phyloP scores from a whole-genome alignment of 1,140 invertebrate genomes.

The Drosophila saltans region DNA sequence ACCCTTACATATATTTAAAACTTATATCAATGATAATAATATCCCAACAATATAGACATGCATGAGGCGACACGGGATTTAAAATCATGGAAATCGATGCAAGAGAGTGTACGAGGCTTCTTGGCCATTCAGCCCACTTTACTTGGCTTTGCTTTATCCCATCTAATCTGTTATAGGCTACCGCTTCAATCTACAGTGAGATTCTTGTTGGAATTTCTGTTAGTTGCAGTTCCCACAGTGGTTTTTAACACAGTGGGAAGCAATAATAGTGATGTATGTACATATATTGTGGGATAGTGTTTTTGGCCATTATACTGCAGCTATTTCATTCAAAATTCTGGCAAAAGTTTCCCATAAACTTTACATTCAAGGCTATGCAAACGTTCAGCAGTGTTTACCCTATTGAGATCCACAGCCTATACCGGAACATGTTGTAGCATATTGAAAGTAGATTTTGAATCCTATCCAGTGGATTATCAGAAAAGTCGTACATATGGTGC shows the following conservation, averaged over 20 bases:
- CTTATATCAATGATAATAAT: slow-evolving; percentile 13
- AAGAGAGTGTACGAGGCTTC: slow-evolving; percentile 37
- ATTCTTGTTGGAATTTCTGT: slow-evolving; percentile 61
- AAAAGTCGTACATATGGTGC: slow-evolving; percentile 95
- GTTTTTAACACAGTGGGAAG: slow-evolving; percentile 39
- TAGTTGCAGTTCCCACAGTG: slow-evolving; percentile 55
- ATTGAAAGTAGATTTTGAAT: slow-evolving; percentile 95
- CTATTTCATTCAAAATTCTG: not conserved
- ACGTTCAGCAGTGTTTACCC: slow-evolving; percentile 56
- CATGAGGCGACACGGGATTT: not conserved
- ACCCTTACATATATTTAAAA: slow-evolving; percentile 37
- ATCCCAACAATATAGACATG: not conserved
- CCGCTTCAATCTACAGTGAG: slow-evolving; percentile 26
- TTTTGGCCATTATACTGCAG: slow-evolving; percentile 3
- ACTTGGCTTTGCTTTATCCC: slow-evolving; percentile 48
- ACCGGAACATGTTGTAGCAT: slow-evolving; percentile 92
- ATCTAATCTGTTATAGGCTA: slow-evolving; percentile 38
- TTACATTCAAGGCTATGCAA: slow-evolving; percentile 33
- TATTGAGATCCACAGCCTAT: slow-evolving; percentile 88
- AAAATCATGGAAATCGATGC: slow-evolving; percentile 29
- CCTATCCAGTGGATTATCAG: slow-evolving; percentile 92
- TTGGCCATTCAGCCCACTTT: slow-evolving; percentile 34
- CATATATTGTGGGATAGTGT: slow-evolving; percentile 19
- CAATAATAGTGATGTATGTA: slow-evolving; percentile 3
- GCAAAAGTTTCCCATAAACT: not conserved